These are phyloP conservation scores for Sminthurides aquaticus DNA, from an alignment of 2,888 invertebrate species.

Conservation along the genomic window DNA sequence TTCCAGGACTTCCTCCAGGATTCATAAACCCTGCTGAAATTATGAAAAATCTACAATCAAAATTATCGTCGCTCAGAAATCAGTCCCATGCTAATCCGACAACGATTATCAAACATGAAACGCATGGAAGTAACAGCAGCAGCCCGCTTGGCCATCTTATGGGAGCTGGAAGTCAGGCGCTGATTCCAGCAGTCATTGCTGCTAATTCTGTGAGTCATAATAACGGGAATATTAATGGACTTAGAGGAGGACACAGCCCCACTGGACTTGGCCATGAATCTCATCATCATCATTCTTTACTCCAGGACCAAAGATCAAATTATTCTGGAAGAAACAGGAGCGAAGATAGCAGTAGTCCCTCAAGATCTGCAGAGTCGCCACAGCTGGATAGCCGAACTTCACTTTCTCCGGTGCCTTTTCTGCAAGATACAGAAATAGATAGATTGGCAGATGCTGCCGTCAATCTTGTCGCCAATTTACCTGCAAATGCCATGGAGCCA, in stretches of 20 bases:
- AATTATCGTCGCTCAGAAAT: conserved; percentile 16
- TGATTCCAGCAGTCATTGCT: neutral
- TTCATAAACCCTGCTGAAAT: conserved; percentile 21
- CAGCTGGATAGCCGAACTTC: conserved; percentile 37
- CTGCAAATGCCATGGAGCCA: conserved; percentile 35
- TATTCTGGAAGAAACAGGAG: conserved; percentile 29
- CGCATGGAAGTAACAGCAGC: conserved; percentile 25
- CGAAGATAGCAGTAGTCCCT: conserved; percentile 32
- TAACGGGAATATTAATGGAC: neutral
- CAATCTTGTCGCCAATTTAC: conserved; percentile 34
- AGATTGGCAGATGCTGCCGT: conserved; percentile 38
- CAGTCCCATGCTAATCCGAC: no score
- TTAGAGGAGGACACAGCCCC: neutral
- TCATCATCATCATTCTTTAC: neutral
- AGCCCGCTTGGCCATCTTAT: conserved; percentile 16
- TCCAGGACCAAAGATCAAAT: neutral
- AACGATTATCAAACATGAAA: conserved; percentile 9
- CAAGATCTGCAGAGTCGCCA: conserved; percentile 29
- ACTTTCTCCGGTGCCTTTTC: conserved; percentile 38
- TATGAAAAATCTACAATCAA: conserved; percentile 26
- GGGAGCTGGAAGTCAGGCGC: conserved; percentile 1
- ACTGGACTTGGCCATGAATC: neutral
- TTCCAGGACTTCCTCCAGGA: neutral
- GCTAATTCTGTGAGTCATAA: neutral
- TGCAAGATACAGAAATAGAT: conserved; percentile 40